phyloP scores from a whole-genome alignment of 2,113 vertebrate species.

The Natator depressus region DNA sequence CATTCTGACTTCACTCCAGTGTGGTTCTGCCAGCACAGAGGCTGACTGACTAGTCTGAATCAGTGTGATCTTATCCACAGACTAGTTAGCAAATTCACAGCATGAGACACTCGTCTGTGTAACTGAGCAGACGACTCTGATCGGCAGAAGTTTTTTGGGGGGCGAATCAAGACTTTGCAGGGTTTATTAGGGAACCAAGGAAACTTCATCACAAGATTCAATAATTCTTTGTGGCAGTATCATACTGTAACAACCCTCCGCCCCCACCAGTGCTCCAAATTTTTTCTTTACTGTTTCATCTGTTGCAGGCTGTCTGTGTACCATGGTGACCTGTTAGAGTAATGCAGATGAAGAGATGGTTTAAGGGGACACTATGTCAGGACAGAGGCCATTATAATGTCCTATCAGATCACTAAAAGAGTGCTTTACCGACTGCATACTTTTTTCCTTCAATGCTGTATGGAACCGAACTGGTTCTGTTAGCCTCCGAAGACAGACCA shows the following conservation, averaged over 20 bases:
- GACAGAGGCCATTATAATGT: fast-evolving
- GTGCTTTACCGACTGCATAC: fast-evolving
- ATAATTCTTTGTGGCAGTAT: neutral
- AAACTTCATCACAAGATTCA: neutral
- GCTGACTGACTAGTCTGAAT: neutral
- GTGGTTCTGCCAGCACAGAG: neutral
- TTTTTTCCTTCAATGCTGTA: neutral
- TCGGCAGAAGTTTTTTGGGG: no score
- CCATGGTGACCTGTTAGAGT: fast-evolving
- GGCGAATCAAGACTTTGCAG: neutral
- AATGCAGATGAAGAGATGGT: fast-evolving
- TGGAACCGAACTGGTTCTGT: neutral
- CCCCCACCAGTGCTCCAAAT: neutral
- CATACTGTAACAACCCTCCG: neutral
- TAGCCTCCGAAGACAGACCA: neutral
- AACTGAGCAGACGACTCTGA: fast-evolving
- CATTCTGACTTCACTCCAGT: neutral
- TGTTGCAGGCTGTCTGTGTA: fast-evolving
- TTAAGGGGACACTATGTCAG: fast-evolving
- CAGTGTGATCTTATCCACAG: neutral
- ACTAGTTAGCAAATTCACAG: neutral
- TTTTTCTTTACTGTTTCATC: fast-evolving
- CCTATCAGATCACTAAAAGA: neutral
- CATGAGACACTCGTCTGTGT: neutral
- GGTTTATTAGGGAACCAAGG: neutral